A percentile compares a stretch with the other conserved stretches of the same genome.
Evolutionary conservation across 2,113 vertebrate species (phyloP).

Genomic region (Charadrius vociferus): DNA sequence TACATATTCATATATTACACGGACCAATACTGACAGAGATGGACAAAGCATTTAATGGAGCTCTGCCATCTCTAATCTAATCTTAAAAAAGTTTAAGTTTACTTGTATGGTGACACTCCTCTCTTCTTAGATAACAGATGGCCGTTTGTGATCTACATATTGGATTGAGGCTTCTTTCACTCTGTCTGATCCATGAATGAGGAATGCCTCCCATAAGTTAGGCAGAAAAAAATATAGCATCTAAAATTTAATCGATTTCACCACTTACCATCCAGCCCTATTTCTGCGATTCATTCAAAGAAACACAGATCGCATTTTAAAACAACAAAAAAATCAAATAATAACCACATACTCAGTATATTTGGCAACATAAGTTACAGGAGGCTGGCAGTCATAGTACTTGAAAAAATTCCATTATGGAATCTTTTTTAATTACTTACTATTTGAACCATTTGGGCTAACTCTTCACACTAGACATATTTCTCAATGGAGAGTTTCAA

Average conservation of each 20-base stretch:
- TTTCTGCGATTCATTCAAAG: conserved; percentile 16
- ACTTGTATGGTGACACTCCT: neutral
- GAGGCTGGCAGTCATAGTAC: neutral
- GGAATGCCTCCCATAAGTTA: neutral
- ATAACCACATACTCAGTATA: neutral
- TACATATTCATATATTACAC: neutral
- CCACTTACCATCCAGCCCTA: neutral
- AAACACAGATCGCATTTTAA: neutral
- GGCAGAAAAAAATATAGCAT: neutral
- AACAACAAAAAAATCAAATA: neutral
- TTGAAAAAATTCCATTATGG: neutral
- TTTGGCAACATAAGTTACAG: neutral
- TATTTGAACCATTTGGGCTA: neutral
- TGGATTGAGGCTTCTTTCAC: neutral
- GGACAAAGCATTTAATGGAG: neutral
- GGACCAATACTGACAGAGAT: neutral
- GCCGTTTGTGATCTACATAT: neutral
- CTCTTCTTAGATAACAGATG: neutral
- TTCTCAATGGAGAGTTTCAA: neutral
- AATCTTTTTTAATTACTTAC: neutral
- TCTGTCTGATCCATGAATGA: neutral
- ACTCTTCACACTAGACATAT: neutral
- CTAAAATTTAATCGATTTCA: conserved; percentile 15
- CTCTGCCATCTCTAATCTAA: neutral
- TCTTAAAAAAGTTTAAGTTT: neutral